These are phyloP conservation scores for Brachyhypopomus gauderio DNA, from an alignment of 2,113 vertebrate genomes.

Conservation along the genomic window DNA sequence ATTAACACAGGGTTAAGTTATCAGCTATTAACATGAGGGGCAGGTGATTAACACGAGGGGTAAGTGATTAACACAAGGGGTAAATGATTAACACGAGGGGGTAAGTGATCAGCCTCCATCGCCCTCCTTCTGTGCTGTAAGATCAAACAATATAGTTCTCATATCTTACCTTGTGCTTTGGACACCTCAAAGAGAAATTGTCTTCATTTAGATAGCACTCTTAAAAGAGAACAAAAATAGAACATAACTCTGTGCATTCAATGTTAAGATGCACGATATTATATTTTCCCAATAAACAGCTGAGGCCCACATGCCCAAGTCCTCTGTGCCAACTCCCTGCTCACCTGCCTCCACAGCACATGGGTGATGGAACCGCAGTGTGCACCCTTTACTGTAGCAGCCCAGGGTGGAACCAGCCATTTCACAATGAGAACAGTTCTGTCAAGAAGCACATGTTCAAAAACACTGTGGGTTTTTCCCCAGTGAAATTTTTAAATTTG, in stretches of 20 bases:
- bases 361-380: constrained; percentile 94
- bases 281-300: background rate
- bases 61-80: too few relatives aligned
- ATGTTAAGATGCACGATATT: background rate
- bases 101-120: too few relatives aligned
- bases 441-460: constrained; percentile 48
- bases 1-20: too few relatives aligned
- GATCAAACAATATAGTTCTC: background rate
- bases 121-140: background rate
- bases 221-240: constrained; percentile 63
- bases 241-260: background rate
- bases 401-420: constrained; percentile 94
- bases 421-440: constrained; percentile 97
- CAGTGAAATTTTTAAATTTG: too few relatives aligned
- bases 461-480: background rate
- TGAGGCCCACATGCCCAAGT: background rate
- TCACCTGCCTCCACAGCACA: constrained; percentile 97
- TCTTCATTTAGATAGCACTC: constrained; percentile 98
- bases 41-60: too few relatives aligned
- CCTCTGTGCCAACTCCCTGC: constrained; percentile 54
- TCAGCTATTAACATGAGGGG: too few relatives aligned
- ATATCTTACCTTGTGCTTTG: constrained; percentile 98
- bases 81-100: too few relatives aligned
- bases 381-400: constrained; percentile 99
- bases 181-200: constrained; percentile 98